These are phyloP conservation scores for Ambastaia sidthimunki DNA, from an alignment of 2,797 vertebrate genomes.

Conservation along the genomic window DNA sequence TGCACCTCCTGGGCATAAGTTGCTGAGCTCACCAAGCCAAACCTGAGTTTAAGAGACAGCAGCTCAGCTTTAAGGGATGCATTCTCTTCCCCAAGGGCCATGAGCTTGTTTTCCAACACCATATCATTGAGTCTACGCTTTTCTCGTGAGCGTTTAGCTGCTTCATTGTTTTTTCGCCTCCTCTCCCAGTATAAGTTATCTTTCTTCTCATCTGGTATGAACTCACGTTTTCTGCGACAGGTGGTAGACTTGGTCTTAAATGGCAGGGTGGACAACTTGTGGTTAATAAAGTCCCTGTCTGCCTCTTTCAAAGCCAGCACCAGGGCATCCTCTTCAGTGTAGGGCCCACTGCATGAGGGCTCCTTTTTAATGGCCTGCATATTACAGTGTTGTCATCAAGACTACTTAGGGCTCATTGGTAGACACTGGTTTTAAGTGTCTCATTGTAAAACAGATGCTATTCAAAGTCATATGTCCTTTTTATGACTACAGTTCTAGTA, in stretches of 20 bases:
- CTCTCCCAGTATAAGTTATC: constrained; percentile 96
- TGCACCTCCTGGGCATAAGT: constrained; percentile 90
- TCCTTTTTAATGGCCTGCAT: constrained; percentile 96
- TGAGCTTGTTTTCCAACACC: constrained; percentile 95
- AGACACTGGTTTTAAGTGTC: constrained; percentile 57
- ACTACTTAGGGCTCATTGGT: constrained; percentile 59
- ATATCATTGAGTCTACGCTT: constrained; percentile 94
- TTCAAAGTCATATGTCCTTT: constrained; percentile 44
- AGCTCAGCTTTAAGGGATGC: constrained; percentile 90
- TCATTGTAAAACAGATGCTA: constrained; percentile 43
- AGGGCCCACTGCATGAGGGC: constrained; percentile 76
- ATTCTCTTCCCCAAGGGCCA: constrained; percentile 94
- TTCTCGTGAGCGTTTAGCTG: constrained; percentile 94
- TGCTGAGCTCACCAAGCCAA: constrained; percentile 89
- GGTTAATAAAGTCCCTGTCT: constrained; percentile 79
- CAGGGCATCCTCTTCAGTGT: constrained; percentile 80
- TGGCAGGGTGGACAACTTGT: constrained; percentile 72
- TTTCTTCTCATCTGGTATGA: constrained; percentile 96
- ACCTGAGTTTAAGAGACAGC: constrained; percentile 90
- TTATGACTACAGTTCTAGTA: constrained; percentile 35
- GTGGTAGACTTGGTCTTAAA: constrained; percentile 80
- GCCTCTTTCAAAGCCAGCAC: constrained; percentile 81
- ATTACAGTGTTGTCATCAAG: constrained; percentile 62
- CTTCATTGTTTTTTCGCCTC: constrained; percentile 96
- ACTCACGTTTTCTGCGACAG: constrained; percentile 91